A percentile compares a stretch with the other conserved stretches of the same genome.
Evolutionary conservation across 2,113 vertebrate genomes (phyloP).

Genomic region (Callionymus lyra): DNA sequence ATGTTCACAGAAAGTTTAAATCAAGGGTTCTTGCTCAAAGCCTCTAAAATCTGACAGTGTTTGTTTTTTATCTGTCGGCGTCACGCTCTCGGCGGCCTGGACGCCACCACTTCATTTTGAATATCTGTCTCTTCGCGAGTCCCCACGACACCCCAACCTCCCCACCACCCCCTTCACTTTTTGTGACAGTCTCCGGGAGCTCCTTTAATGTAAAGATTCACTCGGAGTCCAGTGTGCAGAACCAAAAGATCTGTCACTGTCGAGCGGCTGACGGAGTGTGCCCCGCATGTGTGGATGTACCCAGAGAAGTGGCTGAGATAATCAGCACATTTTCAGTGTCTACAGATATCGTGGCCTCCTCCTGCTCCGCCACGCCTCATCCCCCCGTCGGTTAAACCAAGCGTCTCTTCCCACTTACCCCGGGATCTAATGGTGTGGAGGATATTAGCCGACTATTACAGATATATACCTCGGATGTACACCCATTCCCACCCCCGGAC

Average conservation of each 20-base stretch:
- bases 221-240: neutral
- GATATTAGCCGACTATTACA: constrained; percentile 42
- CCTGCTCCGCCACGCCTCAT: constrained; percentile 2
- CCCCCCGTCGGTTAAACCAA: constrained; percentile 28
- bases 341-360: constrained; percentile 6
- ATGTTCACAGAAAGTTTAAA: too few relatives aligned
- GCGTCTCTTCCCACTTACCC: constrained; percentile 19
- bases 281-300: neutral
- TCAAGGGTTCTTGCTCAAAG: too few relatives aligned
- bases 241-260: neutral
- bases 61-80: too few relatives aligned
- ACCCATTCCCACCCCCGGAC: constrained; percentile 24
- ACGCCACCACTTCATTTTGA: neutral
- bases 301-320: neutral
- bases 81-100: neutral
- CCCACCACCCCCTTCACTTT: constrained; percentile 2
- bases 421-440: constrained; percentile 39
- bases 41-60: too few relatives aligned
- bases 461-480: constrained; percentile 29
- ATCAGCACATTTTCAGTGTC: neutral
- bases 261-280: neutral
- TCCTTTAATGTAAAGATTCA: neutral
- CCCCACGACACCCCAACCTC: too few relatives aligned
- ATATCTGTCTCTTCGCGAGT: too few relatives aligned
- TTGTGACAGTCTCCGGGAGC: neutral